These are phyloP conservation scores for Ylistrum balloti DNA, from an alignment of 1,140 invertebrate species.

Conservation along the genomic window DNA sequence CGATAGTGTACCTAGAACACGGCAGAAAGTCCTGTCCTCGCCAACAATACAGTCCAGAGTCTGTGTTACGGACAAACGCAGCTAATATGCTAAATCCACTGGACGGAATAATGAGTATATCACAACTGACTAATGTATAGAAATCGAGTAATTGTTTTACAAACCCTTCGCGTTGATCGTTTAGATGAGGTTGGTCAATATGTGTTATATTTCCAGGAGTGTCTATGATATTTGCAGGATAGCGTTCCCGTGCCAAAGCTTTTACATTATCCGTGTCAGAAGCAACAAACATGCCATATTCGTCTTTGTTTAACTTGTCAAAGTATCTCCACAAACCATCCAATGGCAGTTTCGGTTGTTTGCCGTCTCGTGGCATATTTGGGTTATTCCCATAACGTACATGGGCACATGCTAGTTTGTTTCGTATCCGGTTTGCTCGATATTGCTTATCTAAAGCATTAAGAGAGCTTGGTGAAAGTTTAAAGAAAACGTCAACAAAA, in stretches of 20 bases:
- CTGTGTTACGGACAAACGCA: constrained; percentile 23
- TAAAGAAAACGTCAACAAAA: neutral
- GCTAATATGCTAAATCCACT: constrained; percentile 50
- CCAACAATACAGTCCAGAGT: constrained; percentile 41
- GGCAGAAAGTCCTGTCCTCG: neutral
- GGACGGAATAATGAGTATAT: constrained; percentile 40
- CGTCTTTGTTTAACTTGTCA: neutral
- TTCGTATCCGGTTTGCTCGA: neutral
- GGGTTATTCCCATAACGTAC: constrained; percentile 15
- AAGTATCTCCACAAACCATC: constrained; percentile 31
- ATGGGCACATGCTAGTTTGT: constrained; percentile 45
- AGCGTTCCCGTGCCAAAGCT: neutral
- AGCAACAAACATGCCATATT: constrained; percentile 46
- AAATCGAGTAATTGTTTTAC: constrained; percentile 43
- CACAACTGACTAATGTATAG: constrained; percentile 39
- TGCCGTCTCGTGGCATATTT: neutral
- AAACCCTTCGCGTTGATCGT: neutral
- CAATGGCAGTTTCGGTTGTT: neutral
- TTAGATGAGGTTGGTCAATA: neutral
- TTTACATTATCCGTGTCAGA: constrained; percentile 34
- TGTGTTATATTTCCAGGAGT: constrained; percentile 41
- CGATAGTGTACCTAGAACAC: constrained; percentile 23
- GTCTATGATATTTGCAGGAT: constrained; percentile 17
- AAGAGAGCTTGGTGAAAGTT: neutral
- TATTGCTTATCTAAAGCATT: neutral